A percentile compares a stretch with the other conserved stretches of the same genome.
phyloP scores from a whole-genome alignment of 2,888 invertebrate genomes.

The Eupithecia insigniata region DNA sequence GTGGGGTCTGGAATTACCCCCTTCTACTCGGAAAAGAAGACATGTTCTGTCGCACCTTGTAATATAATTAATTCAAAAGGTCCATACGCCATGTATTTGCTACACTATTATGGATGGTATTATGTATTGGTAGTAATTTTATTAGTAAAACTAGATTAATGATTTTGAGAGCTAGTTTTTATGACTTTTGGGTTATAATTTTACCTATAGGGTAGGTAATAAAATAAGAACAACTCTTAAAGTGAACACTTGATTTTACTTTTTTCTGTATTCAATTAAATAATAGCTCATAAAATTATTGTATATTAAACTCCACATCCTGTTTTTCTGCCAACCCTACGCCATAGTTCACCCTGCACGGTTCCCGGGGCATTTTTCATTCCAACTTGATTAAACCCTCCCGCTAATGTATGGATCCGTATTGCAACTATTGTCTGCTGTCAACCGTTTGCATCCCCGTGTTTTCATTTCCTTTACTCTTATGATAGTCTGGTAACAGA shows the following conservation, averaged over 20 bases:
- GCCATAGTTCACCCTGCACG: slow-evolving; percentile 56
- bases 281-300: neutral
- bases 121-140: neutral
- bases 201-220: too few relatives aligned
- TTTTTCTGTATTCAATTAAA: neutral
- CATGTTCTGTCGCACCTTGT: neutral
- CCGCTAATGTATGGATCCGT: slow-evolving; percentile 70
- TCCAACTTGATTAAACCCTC: slow-evolving; percentile 80
- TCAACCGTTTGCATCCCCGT: slow-evolving; percentile 24
- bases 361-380: slow-evolving; percentile 80
- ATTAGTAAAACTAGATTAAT: neutral
- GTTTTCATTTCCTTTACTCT: slow-evolving; percentile 32
- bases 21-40: neutral
- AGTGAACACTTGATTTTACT: neutral
- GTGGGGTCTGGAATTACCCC: neutral
- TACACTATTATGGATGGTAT: neutral
- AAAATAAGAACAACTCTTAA: neutral
- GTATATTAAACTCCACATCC: neutral
- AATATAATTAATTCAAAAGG: too few relatives aligned
- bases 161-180: neutral
- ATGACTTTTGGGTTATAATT: neutral
- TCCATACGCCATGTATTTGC: too few relatives aligned
- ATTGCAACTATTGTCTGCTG: slow-evolving; percentile 42
- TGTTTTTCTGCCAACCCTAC: slow-evolving; percentile 47
- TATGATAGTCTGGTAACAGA: slow-evolving; percentile 20